A percentile compares a stretch with the other conserved stretches of the same genome.
phyloP scores from a whole-genome alignment of 2,888 invertebrate species.

The Mystacides longicornis region DNA sequence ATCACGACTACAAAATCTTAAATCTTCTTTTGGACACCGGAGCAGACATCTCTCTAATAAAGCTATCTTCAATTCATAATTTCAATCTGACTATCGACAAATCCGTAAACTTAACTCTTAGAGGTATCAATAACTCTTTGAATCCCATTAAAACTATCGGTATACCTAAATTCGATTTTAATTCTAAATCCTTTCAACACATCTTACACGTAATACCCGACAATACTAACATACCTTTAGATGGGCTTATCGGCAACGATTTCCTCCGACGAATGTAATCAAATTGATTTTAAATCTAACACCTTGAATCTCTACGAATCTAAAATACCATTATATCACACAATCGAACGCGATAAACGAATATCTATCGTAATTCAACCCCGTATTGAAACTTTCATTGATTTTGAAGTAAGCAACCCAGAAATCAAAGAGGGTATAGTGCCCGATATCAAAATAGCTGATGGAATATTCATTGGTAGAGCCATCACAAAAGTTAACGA shows the following conservation, averaged over 20 bases:
- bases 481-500: background rate
- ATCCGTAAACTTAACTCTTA: conserved; percentile 1
- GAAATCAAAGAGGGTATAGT: conserved; percentile 4
- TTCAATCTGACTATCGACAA: background rate
- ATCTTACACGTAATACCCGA: conserved; percentile 4
- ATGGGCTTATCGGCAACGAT: conserved; percentile 10
- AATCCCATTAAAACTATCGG: conserved; percentile 8
- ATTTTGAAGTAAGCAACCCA: conserved; percentile 6
- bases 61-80: background rate
- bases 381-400: conserved; percentile 4
- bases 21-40: conserved; percentile 11
- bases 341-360: background rate
- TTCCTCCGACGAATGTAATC: conserved; percentile 4
- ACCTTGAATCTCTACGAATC: background rate
- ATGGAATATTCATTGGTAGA: conserved; percentile 6
- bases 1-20: background rate
- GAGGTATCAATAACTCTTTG: conserved; percentile 8
- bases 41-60: conserved; percentile 11
- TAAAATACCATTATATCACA: background rate
- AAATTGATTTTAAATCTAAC: conserved; percentile 9
- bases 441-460: conserved; percentile 5
- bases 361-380: background rate
- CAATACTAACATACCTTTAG: conserved; percentile 7
- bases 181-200: background rate
- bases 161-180: conserved; percentile 2